These are phyloP conservation scores for Rhingia rostrata DNA, from an alignment of 2,888 invertebrate species.

Conservation along the genomic window DNA sequence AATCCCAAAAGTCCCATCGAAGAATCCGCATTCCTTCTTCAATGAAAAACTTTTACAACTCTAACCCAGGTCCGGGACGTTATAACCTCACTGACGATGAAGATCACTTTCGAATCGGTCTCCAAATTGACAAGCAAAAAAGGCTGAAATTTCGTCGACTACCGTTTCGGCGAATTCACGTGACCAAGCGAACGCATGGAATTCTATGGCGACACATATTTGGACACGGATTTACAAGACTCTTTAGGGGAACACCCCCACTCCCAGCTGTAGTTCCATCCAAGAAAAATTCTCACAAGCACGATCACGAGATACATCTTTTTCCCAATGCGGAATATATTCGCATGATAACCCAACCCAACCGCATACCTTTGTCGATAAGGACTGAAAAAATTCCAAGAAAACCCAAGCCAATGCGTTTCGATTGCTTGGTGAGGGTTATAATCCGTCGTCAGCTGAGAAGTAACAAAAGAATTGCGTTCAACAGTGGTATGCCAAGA, in stretches of 20 bases:
- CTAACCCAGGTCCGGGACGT: slow-evolving; percentile 79
- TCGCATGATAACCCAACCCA: slow-evolving; percentile 78
- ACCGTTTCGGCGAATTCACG: slow-evolving; percentile 75
- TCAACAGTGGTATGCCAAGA: slow-evolving; percentile 79
- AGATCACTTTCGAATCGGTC: slow-evolving; percentile 38
- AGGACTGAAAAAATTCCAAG: slow-evolving; percentile 59
- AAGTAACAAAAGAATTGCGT: slow-evolving; percentile 80
- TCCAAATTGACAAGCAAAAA: slow-evolving; percentile 70
- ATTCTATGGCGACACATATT: slow-evolving; percentile 78
- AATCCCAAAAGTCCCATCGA: slow-evolving; percentile 14
- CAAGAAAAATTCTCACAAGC: slow-evolving; percentile 12
- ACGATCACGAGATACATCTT: slow-evolving; percentile 18
- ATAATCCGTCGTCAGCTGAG: slow-evolving; percentile 77
- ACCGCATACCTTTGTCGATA: slow-evolving; percentile 66
- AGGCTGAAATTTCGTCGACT: slow-evolving; percentile 78
- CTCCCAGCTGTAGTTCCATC: neutral
- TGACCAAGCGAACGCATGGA: slow-evolving; percentile 50
- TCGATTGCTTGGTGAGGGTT: slow-evolving; percentile 78
- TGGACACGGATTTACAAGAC: slow-evolving; percentile 77
- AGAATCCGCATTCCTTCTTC: slow-evolving; percentile 76
- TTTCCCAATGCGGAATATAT: slow-evolving; percentile 75
- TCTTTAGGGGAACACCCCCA: slow-evolving; percentile 67
- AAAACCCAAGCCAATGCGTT: slow-evolving; percentile 70
- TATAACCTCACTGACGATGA: slow-evolving; percentile 78
- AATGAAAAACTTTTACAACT: slow-evolving; percentile 71